A percentile compares a stretch with the other conserved stretches of the same genome.
Evolutionary conservation across 2,888 invertebrate species (phyloP).

Genomic region (Lycophotia porphyrea): DNA sequence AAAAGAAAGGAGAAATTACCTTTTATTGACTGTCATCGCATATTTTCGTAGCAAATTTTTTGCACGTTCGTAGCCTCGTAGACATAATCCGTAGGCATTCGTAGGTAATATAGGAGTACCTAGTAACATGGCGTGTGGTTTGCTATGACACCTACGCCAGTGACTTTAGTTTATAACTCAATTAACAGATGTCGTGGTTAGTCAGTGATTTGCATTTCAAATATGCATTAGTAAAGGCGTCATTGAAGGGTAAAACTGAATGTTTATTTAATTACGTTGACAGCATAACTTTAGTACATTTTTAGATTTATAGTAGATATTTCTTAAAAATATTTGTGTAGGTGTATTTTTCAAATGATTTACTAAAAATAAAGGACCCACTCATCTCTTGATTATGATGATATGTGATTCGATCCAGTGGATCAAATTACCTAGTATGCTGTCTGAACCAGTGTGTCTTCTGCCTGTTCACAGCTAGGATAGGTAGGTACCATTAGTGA

Average conservation of each 20-base stretch:
- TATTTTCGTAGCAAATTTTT: not conserved
- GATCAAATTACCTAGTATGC: no score
- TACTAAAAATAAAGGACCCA: not conserved
- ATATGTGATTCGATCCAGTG: no score
- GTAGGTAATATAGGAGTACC: not conserved
- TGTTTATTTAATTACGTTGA: not conserved
- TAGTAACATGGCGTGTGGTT: not conserved
- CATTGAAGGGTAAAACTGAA: not conserved
- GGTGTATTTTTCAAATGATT: no score
- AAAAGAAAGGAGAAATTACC: no score
- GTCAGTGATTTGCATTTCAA: not conserved
- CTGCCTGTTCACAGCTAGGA: no score
- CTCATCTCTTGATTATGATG: no score
- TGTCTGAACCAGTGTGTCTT: no score
- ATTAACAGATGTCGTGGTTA: conserved; percentile 21
- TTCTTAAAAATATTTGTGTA: no score
- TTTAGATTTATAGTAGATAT: not conserved
- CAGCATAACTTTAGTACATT: not conserved
- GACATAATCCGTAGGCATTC: not conserved
- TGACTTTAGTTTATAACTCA: not conserved
- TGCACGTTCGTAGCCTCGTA: not conserved
- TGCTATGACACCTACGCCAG: conserved; percentile 9
- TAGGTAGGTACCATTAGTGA: no score
- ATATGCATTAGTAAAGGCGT: not conserved
- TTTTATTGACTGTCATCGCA: no score